Percentiles rank a stretch among this genome's conserved stretches.
Evolutionary conservation across 2,797 vertebrate species (phyloP).

Genomic region (Hephaestus fuliginosus): DNA sequence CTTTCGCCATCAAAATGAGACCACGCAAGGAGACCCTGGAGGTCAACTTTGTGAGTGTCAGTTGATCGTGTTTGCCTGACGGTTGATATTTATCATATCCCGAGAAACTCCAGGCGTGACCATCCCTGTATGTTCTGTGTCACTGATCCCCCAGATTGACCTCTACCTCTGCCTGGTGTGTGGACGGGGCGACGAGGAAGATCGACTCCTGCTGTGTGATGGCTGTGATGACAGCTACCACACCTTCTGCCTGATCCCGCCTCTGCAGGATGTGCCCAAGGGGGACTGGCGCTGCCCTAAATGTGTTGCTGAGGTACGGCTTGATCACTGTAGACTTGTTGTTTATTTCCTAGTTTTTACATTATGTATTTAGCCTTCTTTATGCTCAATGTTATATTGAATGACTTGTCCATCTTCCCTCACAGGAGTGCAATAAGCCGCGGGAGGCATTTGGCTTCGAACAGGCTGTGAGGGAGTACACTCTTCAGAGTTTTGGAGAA

Average conservation of each 20-base stretch:
- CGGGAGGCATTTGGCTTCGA: slow-evolving; percentile 98
- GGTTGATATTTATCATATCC: background rate
- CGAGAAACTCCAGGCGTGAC: background rate
- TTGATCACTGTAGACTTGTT: background rate
- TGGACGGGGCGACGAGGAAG: slow-evolving; percentile 97
- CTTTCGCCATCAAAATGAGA: slow-evolving; percentile 97
- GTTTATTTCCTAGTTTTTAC: background rate
- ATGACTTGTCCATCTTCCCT: background rate
- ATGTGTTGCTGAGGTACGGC: slow-evolving; percentile 95
- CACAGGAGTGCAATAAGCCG: slow-evolving; percentile 99
- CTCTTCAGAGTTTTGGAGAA: slow-evolving; percentile 97
- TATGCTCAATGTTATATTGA: background rate
- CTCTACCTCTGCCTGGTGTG: slow-evolving; percentile 98
- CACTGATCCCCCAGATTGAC: slow-evolving; percentile 88
- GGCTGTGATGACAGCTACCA: slow-evolving; percentile 99
- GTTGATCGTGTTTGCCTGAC: background rate
- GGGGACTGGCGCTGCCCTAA: slow-evolving; percentile 99
- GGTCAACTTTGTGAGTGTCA: slow-evolving; percentile 96
- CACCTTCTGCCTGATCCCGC: slow-evolving; percentile 98
- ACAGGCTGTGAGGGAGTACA: slow-evolving; percentile 96
- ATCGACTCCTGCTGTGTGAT: slow-evolving; percentile 95
- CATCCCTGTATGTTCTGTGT: background rate
- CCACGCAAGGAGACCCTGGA: slow-evolving; percentile 96
- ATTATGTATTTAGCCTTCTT: background rate
- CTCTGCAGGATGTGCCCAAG: slow-evolving; percentile 96